These are phyloP conservation scores for Nasonia oneida DNA, from an alignment of 2,888 invertebrate genomes.

Conservation along the genomic window DNA sequence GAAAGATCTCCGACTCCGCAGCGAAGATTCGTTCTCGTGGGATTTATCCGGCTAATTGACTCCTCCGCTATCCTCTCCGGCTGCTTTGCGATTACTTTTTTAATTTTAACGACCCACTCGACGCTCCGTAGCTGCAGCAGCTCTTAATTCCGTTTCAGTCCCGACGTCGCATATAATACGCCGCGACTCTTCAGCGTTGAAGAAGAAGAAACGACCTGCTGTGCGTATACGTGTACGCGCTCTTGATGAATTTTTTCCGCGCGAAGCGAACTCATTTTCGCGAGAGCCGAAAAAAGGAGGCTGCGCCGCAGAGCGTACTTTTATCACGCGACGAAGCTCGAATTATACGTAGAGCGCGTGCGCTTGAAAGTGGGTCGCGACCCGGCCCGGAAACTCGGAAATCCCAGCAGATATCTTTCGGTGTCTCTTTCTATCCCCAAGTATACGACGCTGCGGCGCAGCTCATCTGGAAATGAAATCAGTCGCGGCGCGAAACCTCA, in stretches of 20 bases:
- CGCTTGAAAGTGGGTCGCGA: conserved; percentile 51
- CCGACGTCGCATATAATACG: neutral
- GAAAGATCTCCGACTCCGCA: conserved; percentile 16
- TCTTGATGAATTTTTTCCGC: conserved; percentile 51
- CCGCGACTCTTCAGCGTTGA: neutral
- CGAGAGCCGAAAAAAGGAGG: neutral
- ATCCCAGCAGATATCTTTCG: conserved; percentile 34
- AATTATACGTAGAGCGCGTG: neutral
- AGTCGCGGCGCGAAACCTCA: conserved; percentile 45
- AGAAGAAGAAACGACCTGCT: neutral
- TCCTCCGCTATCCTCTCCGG: neutral
- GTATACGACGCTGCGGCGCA: neutral
- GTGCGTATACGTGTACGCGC: neutral
- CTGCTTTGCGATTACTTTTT: conserved; percentile 41
- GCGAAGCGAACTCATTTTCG: conserved; percentile 44
- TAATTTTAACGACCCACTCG: conserved; percentile 34
- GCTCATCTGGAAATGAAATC: conserved; percentile 60
- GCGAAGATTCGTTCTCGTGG: conserved; percentile 26
- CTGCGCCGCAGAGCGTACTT: neutral
- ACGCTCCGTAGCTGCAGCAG: neutral
- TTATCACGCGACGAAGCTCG: conserved; percentile 15
- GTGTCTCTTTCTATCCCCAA: conserved; percentile 7
- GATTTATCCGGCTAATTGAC: conserved; percentile 58
- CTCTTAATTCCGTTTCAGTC: conserved; percentile 8
- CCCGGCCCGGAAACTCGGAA: conserved; percentile 17